phyloP scores from a whole-genome alignment of 2,113 vertebrate genomes.

The Regulus satrapa region DNA sequence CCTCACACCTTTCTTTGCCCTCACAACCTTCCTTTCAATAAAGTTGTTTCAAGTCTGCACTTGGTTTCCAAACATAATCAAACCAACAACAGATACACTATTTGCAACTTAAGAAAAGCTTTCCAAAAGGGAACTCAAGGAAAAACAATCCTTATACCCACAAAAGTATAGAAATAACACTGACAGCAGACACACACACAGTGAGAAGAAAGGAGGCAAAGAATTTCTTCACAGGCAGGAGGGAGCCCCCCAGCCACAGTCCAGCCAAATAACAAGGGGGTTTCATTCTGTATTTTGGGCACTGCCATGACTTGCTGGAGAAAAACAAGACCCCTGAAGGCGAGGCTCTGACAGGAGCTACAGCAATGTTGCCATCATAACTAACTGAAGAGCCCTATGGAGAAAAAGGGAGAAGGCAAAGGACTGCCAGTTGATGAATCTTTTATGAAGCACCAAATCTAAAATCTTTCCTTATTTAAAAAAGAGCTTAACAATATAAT shows the following conservation, averaged over 20 bases:
- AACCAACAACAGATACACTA: neutral
- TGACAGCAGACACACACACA: neutral
- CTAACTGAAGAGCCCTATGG: neutral
- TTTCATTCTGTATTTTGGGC: neutral
- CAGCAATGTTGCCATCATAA: neutral
- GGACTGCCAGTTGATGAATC: neutral
- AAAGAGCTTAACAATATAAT: neutral
- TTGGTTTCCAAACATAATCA: neutral
- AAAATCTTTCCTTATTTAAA: neutral
- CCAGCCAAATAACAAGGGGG: neutral
- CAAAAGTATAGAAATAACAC: neutral
- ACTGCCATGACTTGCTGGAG: neutral
- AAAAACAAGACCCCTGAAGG: neutral
- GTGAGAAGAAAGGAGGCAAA: neutral
- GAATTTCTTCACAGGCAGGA: neutral
- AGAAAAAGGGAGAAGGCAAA: neutral
- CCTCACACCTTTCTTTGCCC: too few species aligned
- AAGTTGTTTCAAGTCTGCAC: neutral
- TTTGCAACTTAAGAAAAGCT: neutral
- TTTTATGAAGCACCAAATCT: neutral
- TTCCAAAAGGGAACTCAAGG: neutral
- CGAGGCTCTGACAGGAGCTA: neutral
- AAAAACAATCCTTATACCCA: neutral
- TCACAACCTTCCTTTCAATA: neutral
- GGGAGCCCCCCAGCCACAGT: neutral